A percentile compares a stretch with the other conserved stretches of the same genome.
Evolutionary conservation across 2,113 vertebrate species (phyloP).

Genomic region (Ammodytes marinus): DNA sequence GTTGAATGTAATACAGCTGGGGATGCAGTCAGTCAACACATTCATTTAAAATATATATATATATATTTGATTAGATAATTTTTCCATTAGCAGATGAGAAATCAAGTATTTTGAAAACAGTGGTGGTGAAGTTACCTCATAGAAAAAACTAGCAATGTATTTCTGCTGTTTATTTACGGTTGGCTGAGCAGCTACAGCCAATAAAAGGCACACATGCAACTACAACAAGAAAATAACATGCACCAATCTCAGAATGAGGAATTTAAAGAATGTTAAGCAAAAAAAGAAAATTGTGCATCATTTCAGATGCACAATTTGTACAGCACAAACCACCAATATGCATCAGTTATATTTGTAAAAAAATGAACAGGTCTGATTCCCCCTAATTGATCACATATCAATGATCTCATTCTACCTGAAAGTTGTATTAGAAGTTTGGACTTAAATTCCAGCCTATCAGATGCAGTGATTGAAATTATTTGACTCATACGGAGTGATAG

Average conservation of each 20-base stretch:
- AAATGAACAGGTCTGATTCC: background rate
- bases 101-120: background rate
- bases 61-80: background rate
- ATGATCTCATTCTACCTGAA: too few species aligned
- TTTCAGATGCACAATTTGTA: too few species aligned
- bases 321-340: background rate
- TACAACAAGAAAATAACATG: background rate
- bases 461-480: background rate
- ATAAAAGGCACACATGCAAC: background rate
- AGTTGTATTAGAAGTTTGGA: background rate
- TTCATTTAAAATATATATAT: background rate
- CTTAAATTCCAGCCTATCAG: background rate
- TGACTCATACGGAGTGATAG: conserved; percentile 6
- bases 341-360: background rate
- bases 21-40: conserved; percentile 21
- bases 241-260: background rate
- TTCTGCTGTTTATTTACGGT: conserved; percentile 1
- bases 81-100: background rate
- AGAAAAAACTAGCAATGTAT: background rate
- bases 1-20: background rate
- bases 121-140: too few species aligned
- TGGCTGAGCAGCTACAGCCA: background rate
- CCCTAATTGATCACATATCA: background rate
- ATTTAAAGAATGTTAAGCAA: background rate
- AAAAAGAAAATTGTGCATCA: background rate